Evolutionary conservation across 1,140 invertebrate genomes (phyloP), one percentile per base, ranked within the genome.

Genomic region (Musca vetustissima): DNA sequence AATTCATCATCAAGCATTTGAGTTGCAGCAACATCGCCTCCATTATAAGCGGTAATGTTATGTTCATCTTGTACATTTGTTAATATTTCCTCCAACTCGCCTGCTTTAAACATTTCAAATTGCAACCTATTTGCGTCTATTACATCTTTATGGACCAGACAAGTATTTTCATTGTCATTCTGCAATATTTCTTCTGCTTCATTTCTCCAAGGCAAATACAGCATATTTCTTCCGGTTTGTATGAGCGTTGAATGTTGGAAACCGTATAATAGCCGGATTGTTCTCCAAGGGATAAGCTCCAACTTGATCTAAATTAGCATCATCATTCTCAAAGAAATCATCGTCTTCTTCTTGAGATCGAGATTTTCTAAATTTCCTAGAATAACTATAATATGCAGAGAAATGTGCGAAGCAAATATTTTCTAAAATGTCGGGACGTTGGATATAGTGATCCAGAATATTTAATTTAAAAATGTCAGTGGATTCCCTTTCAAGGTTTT

Each of bases 371-470:
- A 22, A 7, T 25, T 9, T 19, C 19, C 52, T 64, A 17, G 43
- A 52, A 52, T 22, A 69, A n/a, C 7, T 50, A n/a, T 64, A 69
- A 52, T 53, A 49, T 0, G 67, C 55, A 9, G 59, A 43, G 43
- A 69, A 57, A 9, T 53, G 47, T 22, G 68, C 68, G 9, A 69
- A 43, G 14, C 47, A 52, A 14, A 64, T 47, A n/a, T 36, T 24
- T 21, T 64, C n/a, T 6, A 69, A 32, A 11, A 15, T 47, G 53
- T 64, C 48, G 11, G 68, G 68, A 6, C 68, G 57, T 64, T 64
- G 57, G 36, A 50, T 8, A n/a, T 69, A 69, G 22, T 69, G 57
- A n/a, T n/a, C n/a, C n/a, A n/a, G n/a, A n/a, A n/a, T n/a, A n/a
- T n/a, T n/a, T n/a, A n/a, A n/a, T n/a, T n/a, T n/a, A n/a, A n/a